A percentile compares a stretch with the other conserved stretches of the same genome.
phyloP scores from a whole-genome alignment of 2,113 vertebrate genomes.

The Aphyosemion australe region DNA sequence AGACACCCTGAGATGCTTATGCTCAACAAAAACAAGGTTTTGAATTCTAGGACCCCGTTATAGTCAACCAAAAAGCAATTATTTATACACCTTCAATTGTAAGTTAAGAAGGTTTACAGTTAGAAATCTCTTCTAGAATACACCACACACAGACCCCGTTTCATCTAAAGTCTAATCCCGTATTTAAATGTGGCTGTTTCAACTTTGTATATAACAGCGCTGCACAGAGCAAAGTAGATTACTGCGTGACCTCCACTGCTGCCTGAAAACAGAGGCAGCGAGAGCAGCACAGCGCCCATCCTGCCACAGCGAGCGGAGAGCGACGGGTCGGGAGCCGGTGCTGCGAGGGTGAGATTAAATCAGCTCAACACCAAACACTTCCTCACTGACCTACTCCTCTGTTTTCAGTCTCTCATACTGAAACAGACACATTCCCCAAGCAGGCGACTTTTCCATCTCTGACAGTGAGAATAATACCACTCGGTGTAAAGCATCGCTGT shows the following conservation, averaged over 20 bases:
- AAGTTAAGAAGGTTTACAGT: not conserved
- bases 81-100: not conserved
- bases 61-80: too few relatives aligned
- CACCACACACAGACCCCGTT: not conserved
- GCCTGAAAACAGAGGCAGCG: constrained; percentile 51
- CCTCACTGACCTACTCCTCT: constrained; percentile 28
- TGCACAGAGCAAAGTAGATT: constrained; percentile 42
- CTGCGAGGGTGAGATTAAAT: constrained; percentile 56
- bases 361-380: constrained; percentile 42
- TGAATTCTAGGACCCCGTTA: too few relatives aligned
- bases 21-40: too few relatives aligned
- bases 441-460: constrained; percentile 26
- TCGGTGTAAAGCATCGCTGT: constrained; percentile 15
- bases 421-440: not conserved
- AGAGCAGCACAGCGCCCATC: constrained; percentile 39
- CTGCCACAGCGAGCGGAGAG: constrained; percentile 29
- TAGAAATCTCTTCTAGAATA: constrained; percentile 2
- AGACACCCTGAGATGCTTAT: too few relatives aligned
- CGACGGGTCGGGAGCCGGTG: constrained; percentile 27
- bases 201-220: constrained; percentile 38
- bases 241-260: constrained; percentile 39
- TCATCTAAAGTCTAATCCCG: constrained; percentile 20
- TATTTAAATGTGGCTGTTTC: constrained; percentile 30
- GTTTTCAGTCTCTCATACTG: not conserved
- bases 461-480: constrained; percentile 19